Percentiles rank a stretch among this genome's conserved stretches.
Conservation (phyloP, 2,888 invertebrate genomes). For the Cyaniris semiargus region DNA sequence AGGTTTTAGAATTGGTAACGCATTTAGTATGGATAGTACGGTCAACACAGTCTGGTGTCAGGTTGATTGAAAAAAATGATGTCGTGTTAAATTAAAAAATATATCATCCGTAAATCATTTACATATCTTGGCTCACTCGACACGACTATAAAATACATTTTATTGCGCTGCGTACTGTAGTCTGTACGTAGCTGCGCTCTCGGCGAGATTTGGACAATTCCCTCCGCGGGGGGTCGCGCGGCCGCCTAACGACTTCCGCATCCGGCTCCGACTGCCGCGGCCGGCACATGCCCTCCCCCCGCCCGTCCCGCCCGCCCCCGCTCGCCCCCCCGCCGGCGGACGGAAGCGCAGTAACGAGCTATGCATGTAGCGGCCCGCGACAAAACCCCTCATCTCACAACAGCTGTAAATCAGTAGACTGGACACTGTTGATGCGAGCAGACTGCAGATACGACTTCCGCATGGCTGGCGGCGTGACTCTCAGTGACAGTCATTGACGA, state of each 20-base stretch:
- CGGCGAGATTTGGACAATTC: conserved; percentile 37
- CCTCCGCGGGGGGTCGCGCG: conserved; percentile 42
- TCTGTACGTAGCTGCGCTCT: neutral
- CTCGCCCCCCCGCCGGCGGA: neutral
- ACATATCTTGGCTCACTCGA: neutral
- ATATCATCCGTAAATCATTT: neutral
- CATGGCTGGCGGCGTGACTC: neutral
- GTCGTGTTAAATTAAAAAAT: too few relatives aligned
- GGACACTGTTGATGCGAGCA: neutral
- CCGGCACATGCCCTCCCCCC: conserved; percentile 33
- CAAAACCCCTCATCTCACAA: neutral
- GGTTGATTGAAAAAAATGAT: too few relatives aligned
- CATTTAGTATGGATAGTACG: too few relatives aligned
- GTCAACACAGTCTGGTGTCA: too few relatives aligned
- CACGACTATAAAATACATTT: neutral
- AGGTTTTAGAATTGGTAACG: too few relatives aligned
- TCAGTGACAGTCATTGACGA: neutral
- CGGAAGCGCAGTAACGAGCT: conserved; percentile 28
- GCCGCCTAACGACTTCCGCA: conserved; percentile 66
- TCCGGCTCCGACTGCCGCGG: conserved; percentile 55
- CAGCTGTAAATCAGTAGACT: neutral
- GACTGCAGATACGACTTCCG: neutral
- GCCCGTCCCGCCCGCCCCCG: neutral
- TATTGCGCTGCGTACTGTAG: neutral
- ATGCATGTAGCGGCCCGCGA: neutral